These are phyloP conservation scores for Muscina levida DNA, from an alignment of 2,888 invertebrate genomes.

Conservation along the genomic window DNA sequence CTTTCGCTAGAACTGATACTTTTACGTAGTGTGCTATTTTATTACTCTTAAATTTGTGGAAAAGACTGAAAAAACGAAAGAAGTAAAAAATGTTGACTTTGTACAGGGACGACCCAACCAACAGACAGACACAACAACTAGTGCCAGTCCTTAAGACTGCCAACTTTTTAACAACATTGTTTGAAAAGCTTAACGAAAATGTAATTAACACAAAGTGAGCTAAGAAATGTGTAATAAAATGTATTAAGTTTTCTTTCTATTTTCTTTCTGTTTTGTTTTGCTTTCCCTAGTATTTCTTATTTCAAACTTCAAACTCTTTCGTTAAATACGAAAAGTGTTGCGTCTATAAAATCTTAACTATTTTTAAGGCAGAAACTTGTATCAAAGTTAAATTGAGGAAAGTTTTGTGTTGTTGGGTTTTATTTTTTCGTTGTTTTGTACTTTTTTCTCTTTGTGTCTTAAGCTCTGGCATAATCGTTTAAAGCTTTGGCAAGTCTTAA, in stretches of 20 bases:
- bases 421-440: too few species aligned
- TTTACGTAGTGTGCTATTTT: not conserved
- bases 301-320: not conserved
- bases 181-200: slow-evolving; percentile 49
- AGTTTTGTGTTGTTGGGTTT: too few species aligned
- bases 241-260: not conserved
- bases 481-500: too few species aligned
- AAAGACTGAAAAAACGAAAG: too few species aligned
- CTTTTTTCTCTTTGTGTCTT: too few species aligned
- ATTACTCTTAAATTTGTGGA: not conserved
- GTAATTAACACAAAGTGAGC: slow-evolving; percentile 56
- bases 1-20: not conserved
- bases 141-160: not conserved
- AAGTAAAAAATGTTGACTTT: not conserved
- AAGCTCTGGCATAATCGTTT: too few species aligned
- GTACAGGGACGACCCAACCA: not conserved
- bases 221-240: slow-evolving; percentile 40
- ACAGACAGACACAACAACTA: slow-evolving; percentile 1
- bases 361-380: too few species aligned
- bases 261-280: not conserved
- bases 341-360: not conserved
- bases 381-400: too few species aligned
- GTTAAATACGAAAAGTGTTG: not conserved
- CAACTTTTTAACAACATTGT: slow-evolving; percentile 5
- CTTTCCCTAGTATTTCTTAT: too few species aligned